Conservation (phyloP, 2,797 vertebrate species). For the Semotilus atromaculatus region DNA sequence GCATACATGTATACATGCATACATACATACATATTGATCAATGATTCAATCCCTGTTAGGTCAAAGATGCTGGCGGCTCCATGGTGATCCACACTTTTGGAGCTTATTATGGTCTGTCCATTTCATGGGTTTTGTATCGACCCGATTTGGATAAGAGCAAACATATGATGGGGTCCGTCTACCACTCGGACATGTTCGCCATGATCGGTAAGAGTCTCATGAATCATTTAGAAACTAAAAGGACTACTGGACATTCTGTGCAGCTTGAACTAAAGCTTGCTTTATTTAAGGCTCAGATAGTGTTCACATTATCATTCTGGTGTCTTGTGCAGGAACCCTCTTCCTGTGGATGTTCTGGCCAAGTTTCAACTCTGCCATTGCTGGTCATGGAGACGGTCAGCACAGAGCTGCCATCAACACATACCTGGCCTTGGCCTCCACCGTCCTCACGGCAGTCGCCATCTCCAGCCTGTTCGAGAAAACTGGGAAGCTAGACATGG, state of each 20-base stretch:
- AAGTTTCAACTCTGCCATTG: slow-evolving; percentile 95
- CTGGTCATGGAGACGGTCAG: slow-evolving; percentile 90
- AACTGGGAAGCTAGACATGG: slow-evolving; percentile 96
- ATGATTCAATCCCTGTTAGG: slow-evolving; percentile 71
- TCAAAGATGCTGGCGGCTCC: slow-evolving; percentile 93
- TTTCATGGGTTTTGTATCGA: slow-evolving; percentile 91
- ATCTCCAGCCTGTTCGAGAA: slow-evolving; percentile 90
- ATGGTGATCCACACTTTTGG: slow-evolving; percentile 98
- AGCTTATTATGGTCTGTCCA: slow-evolving; percentile 91
- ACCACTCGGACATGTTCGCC: slow-evolving; percentile 92
- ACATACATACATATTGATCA: too few species aligned
- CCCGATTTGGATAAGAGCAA: slow-evolving; percentile 86
- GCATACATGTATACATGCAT: too few species aligned
- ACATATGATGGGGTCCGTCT: slow-evolving; percentile 83
- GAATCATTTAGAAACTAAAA: not conserved
- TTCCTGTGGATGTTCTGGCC: slow-evolving; percentile 99
- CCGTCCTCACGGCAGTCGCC: slow-evolving; percentile 89
- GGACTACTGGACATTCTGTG: not conserved
- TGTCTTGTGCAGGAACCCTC: slow-evolving; percentile 83
- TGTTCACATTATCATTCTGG: not conserved
- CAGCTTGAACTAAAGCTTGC: not conserved
- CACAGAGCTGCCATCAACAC: slow-evolving; percentile 95
- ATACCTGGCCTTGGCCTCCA: slow-evolving; percentile 89
- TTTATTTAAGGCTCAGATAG: not conserved
- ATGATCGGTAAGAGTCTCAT: slow-evolving; percentile 88